phyloP scores from a whole-genome alignment of 2,888 invertebrate genomes.

The Pyrocoelia pectoralis region DNA sequence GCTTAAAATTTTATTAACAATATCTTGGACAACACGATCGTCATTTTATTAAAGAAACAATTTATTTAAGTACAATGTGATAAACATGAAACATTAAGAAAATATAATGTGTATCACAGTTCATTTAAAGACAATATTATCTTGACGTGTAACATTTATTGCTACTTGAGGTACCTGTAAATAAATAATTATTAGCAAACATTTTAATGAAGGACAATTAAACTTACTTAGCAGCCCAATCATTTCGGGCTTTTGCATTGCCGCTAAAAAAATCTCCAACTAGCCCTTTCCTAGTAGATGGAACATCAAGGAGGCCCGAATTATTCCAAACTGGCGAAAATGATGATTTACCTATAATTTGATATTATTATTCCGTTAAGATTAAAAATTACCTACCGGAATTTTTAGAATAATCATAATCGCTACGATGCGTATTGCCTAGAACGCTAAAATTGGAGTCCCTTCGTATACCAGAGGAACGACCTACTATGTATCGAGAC shows the following conservation, averaged over 20 bases:
- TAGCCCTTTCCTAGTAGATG: slow-evolving; percentile 48
- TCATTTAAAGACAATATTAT: slow-evolving; percentile 41
- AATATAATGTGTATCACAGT: slow-evolving; percentile 35
- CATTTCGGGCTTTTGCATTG: slow-evolving; percentile 46
- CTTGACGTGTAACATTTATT: neutral
- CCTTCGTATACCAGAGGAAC: slow-evolving; percentile 51
- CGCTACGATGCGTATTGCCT: slow-evolving; percentile 42
- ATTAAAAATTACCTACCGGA: slow-evolving; percentile 7
- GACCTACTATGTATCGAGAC: slow-evolving; percentile 79
- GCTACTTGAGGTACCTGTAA: slow-evolving; percentile 44
- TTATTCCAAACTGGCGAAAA: slow-evolving; percentile 50
- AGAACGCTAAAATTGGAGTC: slow-evolving; percentile 49
- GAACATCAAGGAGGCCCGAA: slow-evolving; percentile 42
- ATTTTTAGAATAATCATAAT: slow-evolving; percentile 44
- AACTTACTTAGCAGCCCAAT: slow-evolving; percentile 53
- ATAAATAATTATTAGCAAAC: neutral
- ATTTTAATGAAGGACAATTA: neutral
- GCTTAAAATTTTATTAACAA: neutral
- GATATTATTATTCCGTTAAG: neutral
- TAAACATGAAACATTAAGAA: slow-evolving; percentile 30
- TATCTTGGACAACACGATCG: neutral
- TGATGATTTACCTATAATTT: slow-evolving; percentile 13
- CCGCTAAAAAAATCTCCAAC: slow-evolving; percentile 46
- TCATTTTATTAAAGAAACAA: slow-evolving; percentile 13
- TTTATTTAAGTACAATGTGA: slow-evolving; percentile 19